Percentiles rank a stretch among this genome's conserved stretches.
These are phyloP conservation scores for Agrochola lychnidis DNA, from an alignment of 2,888 invertebrate genomes.

Conservation along the genomic window DNA sequence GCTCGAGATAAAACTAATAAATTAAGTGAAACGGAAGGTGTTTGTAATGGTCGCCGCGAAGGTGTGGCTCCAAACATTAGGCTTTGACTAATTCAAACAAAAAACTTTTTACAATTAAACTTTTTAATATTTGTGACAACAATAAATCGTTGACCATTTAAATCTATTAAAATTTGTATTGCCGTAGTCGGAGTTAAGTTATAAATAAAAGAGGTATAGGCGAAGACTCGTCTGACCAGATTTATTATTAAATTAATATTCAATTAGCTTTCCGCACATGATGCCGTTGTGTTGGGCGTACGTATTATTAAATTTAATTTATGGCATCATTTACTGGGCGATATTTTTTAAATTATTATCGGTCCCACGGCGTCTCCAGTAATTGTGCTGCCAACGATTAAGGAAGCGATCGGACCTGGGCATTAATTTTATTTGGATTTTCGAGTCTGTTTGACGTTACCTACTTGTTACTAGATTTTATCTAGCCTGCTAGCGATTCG, in stretches of 20 bases:
- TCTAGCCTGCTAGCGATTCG: constrained; percentile 40
- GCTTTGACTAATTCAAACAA: constrained; percentile 71
- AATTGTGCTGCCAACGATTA: constrained; percentile 82
- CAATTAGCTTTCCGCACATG: constrained; percentile 91
- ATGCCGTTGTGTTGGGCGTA: constrained; percentile 87
- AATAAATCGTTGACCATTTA: constrained; percentile 74
- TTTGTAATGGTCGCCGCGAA: constrained; percentile 84
- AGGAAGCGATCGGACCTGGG: constrained; percentile 70
- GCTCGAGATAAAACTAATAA: constrained; percentile 89
- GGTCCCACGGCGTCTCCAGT: constrained; percentile 82
- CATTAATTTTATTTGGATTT: constrained; percentile 47
- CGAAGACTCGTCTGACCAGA: constrained; percentile 85
- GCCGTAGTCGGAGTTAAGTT: constrained; percentile 81
- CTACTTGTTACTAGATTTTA: constrained; percentile 34
- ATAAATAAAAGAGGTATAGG: constrained; percentile 82
- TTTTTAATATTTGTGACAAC: constrained; percentile 64
- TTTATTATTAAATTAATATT: constrained; percentile 90
- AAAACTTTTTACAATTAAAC: constrained; percentile 61
- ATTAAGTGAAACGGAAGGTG: constrained; percentile 89
- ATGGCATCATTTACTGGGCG: constrained; percentile 89
- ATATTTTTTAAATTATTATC: constrained; percentile 89
- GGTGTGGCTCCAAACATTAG: constrained; percentile 82
- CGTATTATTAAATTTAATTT: constrained; percentile 90
- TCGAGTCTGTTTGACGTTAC: constrained; percentile 37
- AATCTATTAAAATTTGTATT: constrained; percentile 73